Base-by-base conservation (phyloP, 2,888 invertebrate species). In the Tetheella fluctuosa region DNA sequence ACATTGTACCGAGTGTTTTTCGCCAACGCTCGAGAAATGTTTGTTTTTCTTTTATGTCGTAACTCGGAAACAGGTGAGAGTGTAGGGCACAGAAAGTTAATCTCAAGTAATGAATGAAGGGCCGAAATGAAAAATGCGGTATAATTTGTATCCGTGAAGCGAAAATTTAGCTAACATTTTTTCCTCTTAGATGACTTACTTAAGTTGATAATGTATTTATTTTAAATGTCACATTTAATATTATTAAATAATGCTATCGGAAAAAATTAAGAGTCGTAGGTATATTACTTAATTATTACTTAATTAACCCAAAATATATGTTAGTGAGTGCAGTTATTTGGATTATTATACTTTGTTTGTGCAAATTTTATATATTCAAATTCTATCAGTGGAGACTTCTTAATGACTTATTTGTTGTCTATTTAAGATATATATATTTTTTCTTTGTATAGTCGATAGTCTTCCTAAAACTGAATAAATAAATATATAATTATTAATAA, bases 1-100 rank as follows among this genome's bases (percentile, higher is more conserved):
- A 70, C 66, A 67, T 55, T 60, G 60, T 10, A 68, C 63, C 53
- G 60, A 64, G 58, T 59, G 59, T 61, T 74, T 73, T 74, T 74
- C 72, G 73, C 65, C 61, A 57, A 71, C 70, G 59, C 60, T 57
- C 39, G 68, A 61, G 54, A 59, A 63, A 54, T 67, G 67, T 52
- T 57, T 59, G 66, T 73, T 68, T 73, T 67, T 61, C 66, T 74
- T 66, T 67, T 63, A 59, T 57, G 23, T 28, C 28, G 54, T 54
- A 17, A 55, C 34, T 55, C 20, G 37, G 23, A 55, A 62, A 63
- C 58, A 59, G 62, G 77, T 73, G 76, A 78, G 79, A 76, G 76
- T 74, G 67, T 61, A 72, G 66, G 72, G 61, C 61, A 60, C 34
- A 65, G 68, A 68, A 67, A 67, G 65, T 70, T 62, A 60, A 55